Evolutionary conservation across 2,797 vertebrate genomes (phyloP).

Genomic region (Rachycentron canadum): DNA sequence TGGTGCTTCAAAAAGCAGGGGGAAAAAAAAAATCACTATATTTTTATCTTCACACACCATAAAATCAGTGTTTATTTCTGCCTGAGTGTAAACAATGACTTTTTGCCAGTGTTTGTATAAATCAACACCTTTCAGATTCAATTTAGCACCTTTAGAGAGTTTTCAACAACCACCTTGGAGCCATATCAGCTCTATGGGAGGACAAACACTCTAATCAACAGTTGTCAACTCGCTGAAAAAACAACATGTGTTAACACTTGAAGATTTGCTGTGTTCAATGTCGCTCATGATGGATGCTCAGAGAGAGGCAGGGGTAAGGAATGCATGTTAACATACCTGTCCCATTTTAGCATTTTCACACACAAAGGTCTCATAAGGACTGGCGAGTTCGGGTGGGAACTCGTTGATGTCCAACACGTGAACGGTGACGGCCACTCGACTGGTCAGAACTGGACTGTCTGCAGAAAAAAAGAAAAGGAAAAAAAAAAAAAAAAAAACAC

Average conservation of each 20-base stretch:
- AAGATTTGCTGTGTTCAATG: not conserved
- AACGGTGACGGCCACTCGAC: slow-evolving; percentile 93
- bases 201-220: slow-evolving; percentile 29
- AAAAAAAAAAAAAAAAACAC: slow-evolving; percentile 10
- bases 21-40: not conserved
- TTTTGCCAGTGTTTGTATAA: not conserved
- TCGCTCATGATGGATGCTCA: accelerated
- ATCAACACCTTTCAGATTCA: slow-evolving; percentile 36
- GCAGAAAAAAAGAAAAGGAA: slow-evolving; percentile 47
- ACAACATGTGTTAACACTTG: not conserved
- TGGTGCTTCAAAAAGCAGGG: not conserved
- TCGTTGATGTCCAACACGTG: slow-evolving; percentile 98
- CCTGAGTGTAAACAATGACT: not conserved
- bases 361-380: slow-evolving; percentile 94
- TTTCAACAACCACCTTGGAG: slow-evolving; percentile 23
- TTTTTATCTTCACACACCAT: not conserved
- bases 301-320: not conserved
- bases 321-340: slow-evolving; percentile 87
- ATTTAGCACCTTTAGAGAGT: slow-evolving; percentile 8
- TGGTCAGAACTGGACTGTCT: slow-evolving; percentile 95
- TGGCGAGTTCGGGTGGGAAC: slow-evolving; percentile 96
- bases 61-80: slow-evolving; percentile 16
- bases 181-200: not conserved
- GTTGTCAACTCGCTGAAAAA: slow-evolving; percentile 14
- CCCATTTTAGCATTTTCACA: slow-evolving; percentile 95